Conservation (phyloP, 2,797 vertebrate genomes). For the Chelidonichthys spinosus region DNA sequence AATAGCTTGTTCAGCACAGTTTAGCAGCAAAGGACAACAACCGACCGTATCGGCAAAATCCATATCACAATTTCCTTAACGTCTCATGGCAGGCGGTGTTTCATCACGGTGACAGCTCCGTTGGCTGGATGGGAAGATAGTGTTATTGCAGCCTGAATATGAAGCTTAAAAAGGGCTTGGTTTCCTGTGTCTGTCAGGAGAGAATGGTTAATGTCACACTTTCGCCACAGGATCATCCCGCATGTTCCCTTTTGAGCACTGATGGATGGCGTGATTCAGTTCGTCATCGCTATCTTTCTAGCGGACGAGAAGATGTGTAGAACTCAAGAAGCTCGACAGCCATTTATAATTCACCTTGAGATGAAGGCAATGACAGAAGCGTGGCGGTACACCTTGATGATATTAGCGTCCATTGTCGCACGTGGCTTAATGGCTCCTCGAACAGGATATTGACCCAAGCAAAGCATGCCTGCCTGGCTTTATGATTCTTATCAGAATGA, state of each 20-base stretch:
- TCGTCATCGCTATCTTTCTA: conserved; percentile 56
- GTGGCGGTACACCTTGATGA: conserved; percentile 69
- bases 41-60: conserved; percentile 56
- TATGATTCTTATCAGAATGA: conserved; percentile 82
- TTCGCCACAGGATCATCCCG: conserved; percentile 49
- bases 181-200: conserved; percentile 64
- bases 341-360: conserved; percentile 84
- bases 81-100: conserved; percentile 53
- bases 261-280: conserved; percentile 72
- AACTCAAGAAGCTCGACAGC: conserved; percentile 49
- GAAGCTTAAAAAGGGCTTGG: conserved; percentile 50
- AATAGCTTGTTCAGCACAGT: conserved; percentile 60
- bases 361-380: conserved; percentile 76
- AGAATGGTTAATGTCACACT: conserved; percentile 62
- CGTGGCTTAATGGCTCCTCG: conserved; percentile 73
- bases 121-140: conserved; percentile 54
- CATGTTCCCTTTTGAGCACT: conserved; percentile 64
- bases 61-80: conserved; percentile 62
- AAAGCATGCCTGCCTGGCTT: conserved; percentile 70
- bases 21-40: conserved; percentile 69
- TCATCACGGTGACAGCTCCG: conserved; percentile 67
- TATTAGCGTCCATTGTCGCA: conserved; percentile 77
- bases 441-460: conserved; percentile 83
- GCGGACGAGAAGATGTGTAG: conserved; percentile 32
- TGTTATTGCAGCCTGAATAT: conserved; percentile 63